Evolutionary conservation across 2,888 invertebrate species (phyloP).

Genomic region (Uropetala carovei): DNA sequence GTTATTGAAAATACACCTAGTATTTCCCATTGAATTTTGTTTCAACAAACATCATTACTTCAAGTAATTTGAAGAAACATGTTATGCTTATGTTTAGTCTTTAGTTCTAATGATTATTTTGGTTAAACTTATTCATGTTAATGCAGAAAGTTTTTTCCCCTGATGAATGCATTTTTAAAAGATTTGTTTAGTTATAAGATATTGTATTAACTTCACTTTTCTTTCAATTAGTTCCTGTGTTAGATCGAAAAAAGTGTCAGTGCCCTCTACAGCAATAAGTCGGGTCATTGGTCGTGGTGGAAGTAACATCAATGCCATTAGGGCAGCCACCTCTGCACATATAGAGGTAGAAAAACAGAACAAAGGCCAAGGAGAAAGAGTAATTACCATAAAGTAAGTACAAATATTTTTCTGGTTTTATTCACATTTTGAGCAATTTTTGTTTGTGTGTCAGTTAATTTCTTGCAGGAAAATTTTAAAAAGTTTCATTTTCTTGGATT

Average conservation of each 20-base stretch:
- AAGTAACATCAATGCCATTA: conserved; percentile 98
- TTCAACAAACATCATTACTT: background rate
- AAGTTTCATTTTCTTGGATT: no score
- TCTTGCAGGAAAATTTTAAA: no score
- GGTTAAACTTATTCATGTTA: background rate
- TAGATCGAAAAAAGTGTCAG: conserved; percentile 93
- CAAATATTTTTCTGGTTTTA: background rate
- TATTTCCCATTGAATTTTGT: no score
- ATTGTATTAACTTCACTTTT: conserved; percentile 13
- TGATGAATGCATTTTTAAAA: no score
- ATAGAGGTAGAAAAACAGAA: conserved; percentile 99
- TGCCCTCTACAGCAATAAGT: conserved; percentile 96
- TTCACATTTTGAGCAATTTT: background rate
- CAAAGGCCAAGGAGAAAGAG: conserved; percentile 94
- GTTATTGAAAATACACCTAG: no score
- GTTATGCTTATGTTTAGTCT: background rate
- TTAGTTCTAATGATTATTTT: background rate
- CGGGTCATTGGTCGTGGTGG: conserved; percentile 98
- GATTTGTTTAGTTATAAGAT: background rate
- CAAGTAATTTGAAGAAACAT: background rate
- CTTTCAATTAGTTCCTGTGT: conserved; percentile 67
- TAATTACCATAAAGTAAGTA: conserved; percentile 93
- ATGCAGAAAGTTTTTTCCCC: no score
- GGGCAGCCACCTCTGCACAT: conserved; percentile 97
- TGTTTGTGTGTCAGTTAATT: no score